These are phyloP conservation scores for Catagonus wagneri DNA, from an alignment of 2,113 vertebrate genomes.

Conservation along the genomic window DNA sequence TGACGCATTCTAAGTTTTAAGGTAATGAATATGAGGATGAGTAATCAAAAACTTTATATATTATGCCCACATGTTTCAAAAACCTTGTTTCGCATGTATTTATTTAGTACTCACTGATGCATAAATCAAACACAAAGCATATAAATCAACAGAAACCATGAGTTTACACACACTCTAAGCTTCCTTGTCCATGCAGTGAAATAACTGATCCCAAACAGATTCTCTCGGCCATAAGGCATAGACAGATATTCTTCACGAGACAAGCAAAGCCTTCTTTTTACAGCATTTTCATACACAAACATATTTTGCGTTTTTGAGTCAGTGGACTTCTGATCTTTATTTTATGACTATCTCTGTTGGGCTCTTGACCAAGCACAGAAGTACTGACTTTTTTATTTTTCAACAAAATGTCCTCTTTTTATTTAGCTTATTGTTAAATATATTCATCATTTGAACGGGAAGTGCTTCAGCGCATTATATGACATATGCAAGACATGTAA, in stretches of 20 bases:
- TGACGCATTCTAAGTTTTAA: not conserved
- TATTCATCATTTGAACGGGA: not conserved
- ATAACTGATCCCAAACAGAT: not conserved
- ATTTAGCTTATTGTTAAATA: not conserved
- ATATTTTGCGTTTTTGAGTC: not conserved
- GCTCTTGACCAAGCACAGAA: not conserved
- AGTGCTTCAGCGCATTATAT: not conserved
- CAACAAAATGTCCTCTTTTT: not conserved
- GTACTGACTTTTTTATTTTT: not conserved
- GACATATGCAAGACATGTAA: not conserved
- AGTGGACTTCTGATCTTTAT: not conserved
- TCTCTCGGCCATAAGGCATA: not conserved
- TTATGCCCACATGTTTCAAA: slow-evolving; percentile 42
- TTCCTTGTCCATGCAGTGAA: not conserved
- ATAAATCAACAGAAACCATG: slow-evolving; percentile 62
- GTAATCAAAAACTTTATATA: not conserved
- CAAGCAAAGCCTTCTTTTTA: not conserved
- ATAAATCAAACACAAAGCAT: slow-evolving; percentile 63
- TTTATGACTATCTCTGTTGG: not conserved
- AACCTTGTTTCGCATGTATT: slow-evolving; percentile 61
- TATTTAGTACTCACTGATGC: slow-evolving; percentile 59
- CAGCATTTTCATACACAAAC: not conserved
- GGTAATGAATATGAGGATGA: not conserved
- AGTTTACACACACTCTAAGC: slow-evolving; percentile 48
- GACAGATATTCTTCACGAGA: not conserved